These are phyloP conservation scores for Nebria salina DNA, from an alignment of 2,888 invertebrate species.

Conservation along the genomic window DNA sequence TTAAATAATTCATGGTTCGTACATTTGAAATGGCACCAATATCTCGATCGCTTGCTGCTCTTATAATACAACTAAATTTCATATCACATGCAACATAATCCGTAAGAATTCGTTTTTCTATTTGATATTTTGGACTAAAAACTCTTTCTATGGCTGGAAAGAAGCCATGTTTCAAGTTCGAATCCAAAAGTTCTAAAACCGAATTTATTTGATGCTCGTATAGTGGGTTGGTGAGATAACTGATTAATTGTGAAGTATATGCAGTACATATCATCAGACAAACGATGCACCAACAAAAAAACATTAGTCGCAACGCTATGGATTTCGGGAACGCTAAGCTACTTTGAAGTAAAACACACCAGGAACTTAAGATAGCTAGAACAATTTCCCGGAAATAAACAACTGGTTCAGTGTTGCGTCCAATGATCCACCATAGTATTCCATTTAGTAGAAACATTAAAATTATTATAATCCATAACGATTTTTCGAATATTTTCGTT, in stretches of 20 bases:
- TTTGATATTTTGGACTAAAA: conserved; percentile 15
- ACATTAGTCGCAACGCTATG: conserved; percentile 65
- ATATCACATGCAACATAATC: background rate
- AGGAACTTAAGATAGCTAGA: conserved; percentile 17
- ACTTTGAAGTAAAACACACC: conserved; percentile 62
- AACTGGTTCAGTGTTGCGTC: background rate
- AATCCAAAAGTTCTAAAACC: conserved; percentile 63
- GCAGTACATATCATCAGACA: conserved; percentile 65
- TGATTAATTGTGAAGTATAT: conserved; percentile 68
- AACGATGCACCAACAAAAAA: conserved; percentile 65
- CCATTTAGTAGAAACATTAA: conserved; percentile 54
- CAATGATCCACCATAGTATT: conserved; percentile 17
- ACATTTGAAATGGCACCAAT: conserved; percentile 15
- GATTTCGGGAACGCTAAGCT: conserved; percentile 64
- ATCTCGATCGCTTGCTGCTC: conserved; percentile 19
- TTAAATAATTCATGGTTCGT: conserved; percentile 8
- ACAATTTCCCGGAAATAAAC: background rate
- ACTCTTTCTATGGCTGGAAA: conserved; percentile 41
- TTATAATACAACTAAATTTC: background rate
- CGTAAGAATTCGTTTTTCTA: conserved; percentile 14
- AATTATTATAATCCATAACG: conserved; percentile 64
- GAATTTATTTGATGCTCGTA: conserved; percentile 66
- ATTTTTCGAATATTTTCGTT: conserved; percentile 62
- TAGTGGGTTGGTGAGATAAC: conserved; percentile 66
- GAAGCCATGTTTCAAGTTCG: conserved; percentile 63